Evolutionary conservation across 2,113 vertebrate species (phyloP).

Genomic region (Leptosomus discolor): DNA sequence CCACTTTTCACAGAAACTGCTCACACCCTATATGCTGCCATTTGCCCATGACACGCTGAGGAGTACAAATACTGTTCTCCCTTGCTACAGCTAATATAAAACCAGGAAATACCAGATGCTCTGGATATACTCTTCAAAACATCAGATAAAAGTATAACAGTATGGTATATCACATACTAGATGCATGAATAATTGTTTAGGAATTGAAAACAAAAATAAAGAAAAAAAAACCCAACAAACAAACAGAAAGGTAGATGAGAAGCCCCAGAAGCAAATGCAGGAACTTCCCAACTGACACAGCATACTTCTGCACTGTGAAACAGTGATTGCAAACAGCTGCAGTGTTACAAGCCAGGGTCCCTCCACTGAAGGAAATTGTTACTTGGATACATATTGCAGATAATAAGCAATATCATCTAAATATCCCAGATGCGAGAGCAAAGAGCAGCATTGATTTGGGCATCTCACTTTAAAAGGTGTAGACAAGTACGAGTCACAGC

Average conservation of each 20-base stretch:
- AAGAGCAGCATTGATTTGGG: neutral
- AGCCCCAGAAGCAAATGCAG: neutral
- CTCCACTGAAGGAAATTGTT: neutral
- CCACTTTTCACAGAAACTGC: neutral
- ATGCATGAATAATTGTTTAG: neutral
- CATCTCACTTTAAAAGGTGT: too few relatives aligned
- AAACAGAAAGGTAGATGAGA: neutral
- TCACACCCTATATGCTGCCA: neutral
- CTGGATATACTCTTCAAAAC: neutral
- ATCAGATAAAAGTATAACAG: too few relatives aligned
- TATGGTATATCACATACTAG: neutral
- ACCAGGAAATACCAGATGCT: neutral
- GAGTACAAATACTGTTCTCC: neutral
- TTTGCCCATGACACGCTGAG: neutral
- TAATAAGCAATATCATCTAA: neutral
- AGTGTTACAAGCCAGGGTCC: neutral
- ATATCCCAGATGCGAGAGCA: neutral
- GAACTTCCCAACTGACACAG: neutral
- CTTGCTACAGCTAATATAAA: neutral
- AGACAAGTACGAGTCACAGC: neutral
- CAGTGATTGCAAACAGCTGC: too few relatives aligned
- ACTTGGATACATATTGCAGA: neutral
- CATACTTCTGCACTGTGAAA: neutral
- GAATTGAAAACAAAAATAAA: fast-evolving
- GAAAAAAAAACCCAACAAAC: too few relatives aligned